These are phyloP conservation scores for Bombylius discolor DNA, from an alignment of 2,888 invertebrate genomes.

Conservation along the genomic window DNA sequence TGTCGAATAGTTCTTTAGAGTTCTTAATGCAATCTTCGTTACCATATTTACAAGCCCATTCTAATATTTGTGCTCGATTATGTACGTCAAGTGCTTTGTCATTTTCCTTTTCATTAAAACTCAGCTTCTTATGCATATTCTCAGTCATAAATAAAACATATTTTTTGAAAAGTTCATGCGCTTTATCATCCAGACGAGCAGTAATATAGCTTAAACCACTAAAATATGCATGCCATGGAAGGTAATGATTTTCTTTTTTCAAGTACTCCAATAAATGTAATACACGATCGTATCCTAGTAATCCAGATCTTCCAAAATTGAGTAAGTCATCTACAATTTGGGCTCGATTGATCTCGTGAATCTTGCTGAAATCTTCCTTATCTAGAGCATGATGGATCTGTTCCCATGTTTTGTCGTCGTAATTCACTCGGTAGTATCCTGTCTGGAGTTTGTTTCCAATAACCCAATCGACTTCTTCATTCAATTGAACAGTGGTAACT, in stretches of 20 bases:
- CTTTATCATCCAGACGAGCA: constrained; percentile 24
- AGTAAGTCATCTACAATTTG: constrained; percentile 71
- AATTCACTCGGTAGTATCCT: constrained; percentile 51
- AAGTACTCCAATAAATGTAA: constrained; percentile 58
- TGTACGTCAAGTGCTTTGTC: constrained; percentile 46
- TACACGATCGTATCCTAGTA: constrained; percentile 46
- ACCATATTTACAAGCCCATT: constrained; percentile 52
- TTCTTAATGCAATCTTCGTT: constrained; percentile 44
- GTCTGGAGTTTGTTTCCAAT: constrained; percentile 33
- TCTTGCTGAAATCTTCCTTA: constrained; percentile 20
- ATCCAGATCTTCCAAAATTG: constrained; percentile 55
- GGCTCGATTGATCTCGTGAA: constrained; percentile 57
- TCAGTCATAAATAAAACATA: constrained; percentile 39
- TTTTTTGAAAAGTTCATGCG: constrained; percentile 18
- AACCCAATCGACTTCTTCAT: constrained; percentile 26
- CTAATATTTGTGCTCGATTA: constrained; percentile 45
- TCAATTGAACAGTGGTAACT: neutral
- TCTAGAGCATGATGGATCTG: constrained; percentile 44
- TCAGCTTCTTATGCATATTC: constrained; percentile 39
- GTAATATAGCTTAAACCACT: constrained; percentile 34
- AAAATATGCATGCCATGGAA: constrained; percentile 66
- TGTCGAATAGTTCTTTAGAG: constrained; percentile 33
- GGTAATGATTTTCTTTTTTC: constrained; percentile 49
- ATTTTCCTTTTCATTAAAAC: constrained; percentile 31
- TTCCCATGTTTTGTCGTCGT: constrained; percentile 52